Conservation (phyloP, 2,888 invertebrate genomes). For the Lydus trimaculatus region DNA sequence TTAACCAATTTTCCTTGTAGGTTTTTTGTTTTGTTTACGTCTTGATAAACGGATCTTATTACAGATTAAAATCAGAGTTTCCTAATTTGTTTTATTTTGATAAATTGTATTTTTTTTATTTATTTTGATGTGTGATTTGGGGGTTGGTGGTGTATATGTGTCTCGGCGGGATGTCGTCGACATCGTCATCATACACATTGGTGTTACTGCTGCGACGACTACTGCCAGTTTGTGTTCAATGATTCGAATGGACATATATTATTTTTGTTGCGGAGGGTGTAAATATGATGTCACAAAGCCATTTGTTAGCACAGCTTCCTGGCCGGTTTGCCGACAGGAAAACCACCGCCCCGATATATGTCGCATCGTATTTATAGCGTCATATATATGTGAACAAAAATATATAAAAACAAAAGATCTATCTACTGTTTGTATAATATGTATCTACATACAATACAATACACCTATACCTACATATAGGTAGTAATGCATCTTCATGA, state of each 20-base stretch:
- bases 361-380: constrained; percentile 57
- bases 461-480: neutral
- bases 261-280: constrained; percentile 61
- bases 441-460: neutral
- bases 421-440: neutral
- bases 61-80: too few relatives aligned
- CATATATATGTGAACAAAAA: constrained; percentile 5
- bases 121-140: constrained; percentile 9
- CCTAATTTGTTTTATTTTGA: too few relatives aligned
- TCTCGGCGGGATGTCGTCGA: constrained; percentile 53
- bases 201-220: neutral
- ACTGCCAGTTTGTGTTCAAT: constrained; percentile 53
- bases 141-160: constrained; percentile 35
- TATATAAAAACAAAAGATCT: constrained; percentile 3
- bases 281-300: constrained; percentile 62
- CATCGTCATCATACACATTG: neutral
- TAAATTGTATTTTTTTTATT: neutral
- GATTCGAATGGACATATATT: constrained; percentile 61
- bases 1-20: too few relatives aligned
- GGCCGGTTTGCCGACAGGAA: constrained; percentile 58
- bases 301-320: constrained; percentile 60
- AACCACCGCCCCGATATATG: constrained; percentile 58
- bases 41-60: too few relatives aligned
- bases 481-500: too few relatives aligned
- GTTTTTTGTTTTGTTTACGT: too few relatives aligned